Evolutionary conservation across 2,797 vertebrate genomes (phyloP), one percentile per base, ranked within the genome.

Genomic region (Loriculus beryllinus): DNA sequence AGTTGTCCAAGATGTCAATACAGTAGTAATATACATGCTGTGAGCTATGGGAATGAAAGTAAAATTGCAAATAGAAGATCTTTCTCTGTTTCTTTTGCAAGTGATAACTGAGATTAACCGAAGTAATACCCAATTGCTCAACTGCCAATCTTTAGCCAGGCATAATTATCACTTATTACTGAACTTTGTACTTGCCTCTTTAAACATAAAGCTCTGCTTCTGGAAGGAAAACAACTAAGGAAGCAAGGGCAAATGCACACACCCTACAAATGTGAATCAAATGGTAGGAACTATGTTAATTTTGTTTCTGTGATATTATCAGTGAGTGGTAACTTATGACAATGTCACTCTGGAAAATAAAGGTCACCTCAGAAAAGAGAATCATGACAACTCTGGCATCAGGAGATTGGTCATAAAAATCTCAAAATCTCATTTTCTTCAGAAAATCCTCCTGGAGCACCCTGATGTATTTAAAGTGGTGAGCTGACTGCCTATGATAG

Each of bases 341-440:
- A 93, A 80, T 37, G 40, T 86, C 52, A 91, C 21, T 84, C 43
- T 33, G 86, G 77, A 88, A 92, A 96, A 81, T 45, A 92, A 96
- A 95, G 82, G 79, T 81, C 67, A 92, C 40, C 33, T 92, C 72
- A 85, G 85, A 82, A 48, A 37, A 68, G 54, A 52, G 33, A 96
- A 75, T 74, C 2, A 2, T 62, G 57, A n/a, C 77, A 68, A 21
- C 42, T 88, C 78, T 2, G 48, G 69, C 86, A 83, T 83, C 2
- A 5, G 56, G 47, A 83, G 56, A 45, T 3, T 7, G 3, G 51
- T 71, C 75, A 86, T 28, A 91, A 89, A 95, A 85, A 83, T 49
- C 39, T 88, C 42, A 89, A 95, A 85, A 83, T 49, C 39, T 88
- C 42, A 22, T 86, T 88, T 91, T 71, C 71, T 59, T 54, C 72